These are phyloP conservation scores for Sclerodermus sp. DNA, from an alignment of 2,888 invertebrate species.

Conservation along the genomic window DNA sequence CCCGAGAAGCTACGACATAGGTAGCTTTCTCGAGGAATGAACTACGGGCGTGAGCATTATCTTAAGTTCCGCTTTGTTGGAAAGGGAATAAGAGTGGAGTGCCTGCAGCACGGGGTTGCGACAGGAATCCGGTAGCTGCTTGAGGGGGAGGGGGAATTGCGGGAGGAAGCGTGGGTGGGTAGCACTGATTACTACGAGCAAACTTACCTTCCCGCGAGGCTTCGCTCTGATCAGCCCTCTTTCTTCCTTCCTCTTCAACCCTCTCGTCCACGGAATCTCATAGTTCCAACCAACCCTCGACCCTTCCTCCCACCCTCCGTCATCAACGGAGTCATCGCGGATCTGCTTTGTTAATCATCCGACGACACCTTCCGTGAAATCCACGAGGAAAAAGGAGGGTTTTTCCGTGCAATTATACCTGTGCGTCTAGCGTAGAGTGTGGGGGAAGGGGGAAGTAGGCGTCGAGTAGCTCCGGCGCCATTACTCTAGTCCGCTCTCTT, in stretches of 20 bases:
- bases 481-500: too few species aligned
- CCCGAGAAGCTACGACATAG: too few species aligned
- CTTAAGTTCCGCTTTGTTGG: slow-evolving; percentile 9
- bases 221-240: slow-evolving; percentile 15
- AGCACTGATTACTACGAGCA: slow-evolving; percentile 25
- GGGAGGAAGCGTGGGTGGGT: slow-evolving; percentile 6
- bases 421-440: too few species aligned
- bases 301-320: not conserved
- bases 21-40: too few species aligned
- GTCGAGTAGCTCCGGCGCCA: too few species aligned
- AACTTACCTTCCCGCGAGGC: slow-evolving; percentile 16
- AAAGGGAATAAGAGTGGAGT: not conserved
- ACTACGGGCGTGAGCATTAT: slow-evolving; percentile 6
- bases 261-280: not conserved
- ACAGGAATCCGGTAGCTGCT: not conserved
- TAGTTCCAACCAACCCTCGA: not conserved
- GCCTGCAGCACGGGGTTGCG: not conserved
- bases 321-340: not conserved
- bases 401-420: too few species aligned
- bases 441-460: too few species aligned
- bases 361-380: too few species aligned
- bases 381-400: too few species aligned
- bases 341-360: not conserved
- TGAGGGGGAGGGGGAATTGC: not conserved
- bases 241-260: not conserved